phyloP scores from a whole-genome alignment of 2,888 invertebrate genomes.

The Hydroisotoma schaefferi region DNA sequence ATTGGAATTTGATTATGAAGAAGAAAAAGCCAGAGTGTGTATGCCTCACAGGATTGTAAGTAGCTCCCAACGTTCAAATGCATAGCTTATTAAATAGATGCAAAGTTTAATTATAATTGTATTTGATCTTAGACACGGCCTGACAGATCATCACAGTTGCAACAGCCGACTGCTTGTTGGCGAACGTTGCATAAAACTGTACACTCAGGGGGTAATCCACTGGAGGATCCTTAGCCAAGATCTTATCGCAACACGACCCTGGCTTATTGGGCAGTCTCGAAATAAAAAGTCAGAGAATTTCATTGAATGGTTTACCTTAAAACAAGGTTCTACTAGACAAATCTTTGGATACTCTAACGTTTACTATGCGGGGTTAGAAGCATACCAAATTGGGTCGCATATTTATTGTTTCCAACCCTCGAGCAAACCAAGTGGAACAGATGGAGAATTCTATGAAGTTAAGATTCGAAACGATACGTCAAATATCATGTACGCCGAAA shows the following conservation, averaged over 20 bases:
- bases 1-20: slow-evolving; percentile 7
- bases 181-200: background rate
- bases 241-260: background rate
- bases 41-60: slow-evolving; percentile 1
- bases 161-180: slow-evolving; percentile 6
- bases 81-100: background rate
- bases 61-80: background rate
- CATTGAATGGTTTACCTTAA: slow-evolving; percentile 4
- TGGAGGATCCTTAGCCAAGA: slow-evolving; percentile 1
- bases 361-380: background rate
- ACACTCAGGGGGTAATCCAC: slow-evolving; percentile 2
- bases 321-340: slow-evolving; percentile 7
- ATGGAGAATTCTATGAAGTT: background rate
- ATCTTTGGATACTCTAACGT: slow-evolving; percentile 3
- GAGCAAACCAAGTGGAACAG: background rate
- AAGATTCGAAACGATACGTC: slow-evolving; percentile 1
- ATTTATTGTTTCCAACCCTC: background rate
- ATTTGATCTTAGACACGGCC: background rate
- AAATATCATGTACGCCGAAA: background rate
- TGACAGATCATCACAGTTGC: slow-evolving; percentile 6
- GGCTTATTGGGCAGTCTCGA: background rate
- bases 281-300: background rate
- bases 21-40: slow-evolving; percentile 6
- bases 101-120: background rate
- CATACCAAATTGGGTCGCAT: background rate